Conservation (phyloP, 2,113 vertebrate species). For the Cynoglossus semilaevis region DNA sequence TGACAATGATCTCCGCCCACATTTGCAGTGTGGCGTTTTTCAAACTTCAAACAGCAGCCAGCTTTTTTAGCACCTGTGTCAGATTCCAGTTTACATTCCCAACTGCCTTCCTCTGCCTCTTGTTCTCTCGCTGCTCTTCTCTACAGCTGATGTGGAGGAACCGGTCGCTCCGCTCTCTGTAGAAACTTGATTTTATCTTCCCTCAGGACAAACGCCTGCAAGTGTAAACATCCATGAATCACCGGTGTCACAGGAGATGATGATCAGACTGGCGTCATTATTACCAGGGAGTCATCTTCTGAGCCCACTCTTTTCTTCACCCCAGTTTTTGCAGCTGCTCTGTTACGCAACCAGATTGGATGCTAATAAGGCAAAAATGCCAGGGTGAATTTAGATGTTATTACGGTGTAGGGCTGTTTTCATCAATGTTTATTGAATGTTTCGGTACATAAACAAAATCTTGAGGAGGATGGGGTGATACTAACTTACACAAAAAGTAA, state of each 20-base stretch:
- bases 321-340: not conserved
- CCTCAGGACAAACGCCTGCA: conserved; percentile 8
- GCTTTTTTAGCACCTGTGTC: conserved; percentile 4
- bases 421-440: no score
- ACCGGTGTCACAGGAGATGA: conserved; percentile 8
- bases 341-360: not conserved
- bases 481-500: no score
- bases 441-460: no score
- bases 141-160: conserved; percentile 16
- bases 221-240: conserved; percentile 50
- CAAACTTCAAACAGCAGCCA: conserved; percentile 14
- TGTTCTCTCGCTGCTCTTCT: not conserved
- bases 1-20: not conserved
- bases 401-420: no score
- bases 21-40: not conserved
- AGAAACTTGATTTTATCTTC: conserved; percentile 21
- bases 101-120: not conserved
- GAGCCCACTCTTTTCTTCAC: not conserved
- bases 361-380: not conserved
- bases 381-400: not conserved
- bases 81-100: conserved; percentile 6
- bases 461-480: no score
- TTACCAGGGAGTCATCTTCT: not conserved
- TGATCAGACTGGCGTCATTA: not conserved
- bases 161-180: conserved; percentile 29